A percentile compares a stretch with the other conserved stretches of the same genome.
phyloP scores from a whole-genome alignment of 2,888 invertebrate species.

The Spodoptera exigua region DNA sequence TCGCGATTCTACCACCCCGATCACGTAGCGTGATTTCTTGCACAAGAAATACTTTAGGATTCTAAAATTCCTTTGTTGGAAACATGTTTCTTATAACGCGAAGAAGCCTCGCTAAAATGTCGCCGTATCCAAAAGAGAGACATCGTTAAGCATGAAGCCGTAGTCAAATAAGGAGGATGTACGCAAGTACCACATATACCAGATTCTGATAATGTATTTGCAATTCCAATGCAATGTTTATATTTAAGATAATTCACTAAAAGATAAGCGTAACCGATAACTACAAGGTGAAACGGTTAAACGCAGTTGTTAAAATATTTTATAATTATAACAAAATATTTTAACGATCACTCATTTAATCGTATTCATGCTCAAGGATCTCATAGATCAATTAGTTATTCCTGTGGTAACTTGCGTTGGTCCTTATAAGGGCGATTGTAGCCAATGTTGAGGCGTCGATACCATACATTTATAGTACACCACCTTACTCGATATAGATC shows the following conservation, averaged over 20 bases:
- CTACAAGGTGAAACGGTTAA: conserved; percentile 39
- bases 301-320: conserved; percentile 43
- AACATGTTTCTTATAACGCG: conserved; percentile 59
- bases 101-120: conserved; percentile 48
- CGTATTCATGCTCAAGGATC: conserved; percentile 66
- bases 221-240: conserved; percentile 48
- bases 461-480: conserved; percentile 65
- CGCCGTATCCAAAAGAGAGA: conserved; percentile 39
- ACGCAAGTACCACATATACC: conserved; percentile 29
- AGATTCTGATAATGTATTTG: conserved; percentile 38
- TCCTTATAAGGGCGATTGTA: conserved; percentile 72
- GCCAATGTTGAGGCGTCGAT: conserved; percentile 72
- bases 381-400: conserved; percentile 74
- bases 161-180: conserved; percentile 39
- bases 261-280: conserved; percentile 49
- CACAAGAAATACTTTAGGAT: conserved; percentile 67
- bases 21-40: conserved; percentile 76
- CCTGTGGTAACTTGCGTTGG: conserved; percentile 66
- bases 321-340: conserved; percentile 68
- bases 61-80: conserved; percentile 73
- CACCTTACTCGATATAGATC: conserved; percentile 63
- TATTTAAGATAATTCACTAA: conserved; percentile 45
- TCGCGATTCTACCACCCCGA: conserved; percentile 69
- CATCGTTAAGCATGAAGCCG: conserved; percentile 18
- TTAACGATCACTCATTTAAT: conserved; percentile 73